Evolutionary conservation across 2,113 vertebrate species (phyloP).

Genomic region (Osmerus eperlanus): DNA sequence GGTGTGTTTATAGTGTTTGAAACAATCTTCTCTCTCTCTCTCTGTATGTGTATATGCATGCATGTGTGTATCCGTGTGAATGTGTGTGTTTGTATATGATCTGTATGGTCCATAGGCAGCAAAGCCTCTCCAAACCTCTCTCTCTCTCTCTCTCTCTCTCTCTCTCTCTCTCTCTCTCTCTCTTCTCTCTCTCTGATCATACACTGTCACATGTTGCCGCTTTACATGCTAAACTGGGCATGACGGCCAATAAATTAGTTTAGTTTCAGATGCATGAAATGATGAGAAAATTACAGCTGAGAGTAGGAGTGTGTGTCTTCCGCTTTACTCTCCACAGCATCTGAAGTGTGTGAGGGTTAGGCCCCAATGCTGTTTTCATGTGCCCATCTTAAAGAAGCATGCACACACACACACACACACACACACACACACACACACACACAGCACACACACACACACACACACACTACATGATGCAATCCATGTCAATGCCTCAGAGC

Average conservation of each 20-base stretch:
- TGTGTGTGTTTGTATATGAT: not conserved
- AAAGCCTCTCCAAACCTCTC: no score
- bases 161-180: no score
- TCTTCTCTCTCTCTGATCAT: conserved; percentile 12
- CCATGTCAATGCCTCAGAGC: not conserved
- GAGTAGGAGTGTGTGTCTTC: not conserved
- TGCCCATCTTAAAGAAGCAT: conserved; percentile 39
- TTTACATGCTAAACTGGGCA: conserved; percentile 19
- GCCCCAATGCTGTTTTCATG: conserved; percentile 57
- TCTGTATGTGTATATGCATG: not conserved
- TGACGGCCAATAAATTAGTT: conserved; percentile 71
- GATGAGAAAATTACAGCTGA: conserved; percentile 60
- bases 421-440: no score
- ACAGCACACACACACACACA: conserved; percentile 13
- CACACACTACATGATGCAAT: conserved; percentile 36
- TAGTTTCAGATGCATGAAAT: conserved; percentile 73
- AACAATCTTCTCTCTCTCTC: no score
- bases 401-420: no score
- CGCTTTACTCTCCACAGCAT: not conserved
- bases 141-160: no score
- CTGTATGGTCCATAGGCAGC: not conserved
- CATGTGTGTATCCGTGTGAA: not conserved
- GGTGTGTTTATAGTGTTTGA: no score
- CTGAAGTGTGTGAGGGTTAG: conserved; percentile 53
- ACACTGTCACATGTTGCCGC: no score